Conservation (phyloP, 37 sponge, comb jelly and placozoan species). For the Amphimedon queenslandica region DNA sequence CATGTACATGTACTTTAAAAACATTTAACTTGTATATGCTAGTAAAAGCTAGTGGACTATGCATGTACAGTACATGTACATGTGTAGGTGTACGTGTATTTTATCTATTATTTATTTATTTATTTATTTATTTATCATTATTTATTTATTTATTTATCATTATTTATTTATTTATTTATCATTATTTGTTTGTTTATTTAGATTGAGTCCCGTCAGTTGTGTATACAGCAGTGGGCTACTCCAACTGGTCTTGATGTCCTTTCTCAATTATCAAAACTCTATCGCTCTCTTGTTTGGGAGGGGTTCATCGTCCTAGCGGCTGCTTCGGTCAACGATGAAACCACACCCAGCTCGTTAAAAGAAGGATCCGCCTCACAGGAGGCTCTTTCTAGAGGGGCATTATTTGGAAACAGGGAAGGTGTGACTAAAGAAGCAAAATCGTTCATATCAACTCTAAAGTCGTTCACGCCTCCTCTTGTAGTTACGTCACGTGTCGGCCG, state of each 20-base stretch:
- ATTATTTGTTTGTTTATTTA: slow-evolving; percentile 16
- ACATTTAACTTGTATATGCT: too few relatives aligned
- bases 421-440: neutral
- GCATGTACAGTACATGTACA: neutral
- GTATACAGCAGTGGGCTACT: slow-evolving; percentile 58
- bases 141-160: neutral
- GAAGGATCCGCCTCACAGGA: neutral
- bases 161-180: neutral
- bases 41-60: too few relatives aligned
- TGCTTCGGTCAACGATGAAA: slow-evolving; percentile 3
- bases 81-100: slow-evolving; percentile 13
- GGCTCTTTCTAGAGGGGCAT: neutral
- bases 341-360: slow-evolving; percentile 3
- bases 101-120: neutral
- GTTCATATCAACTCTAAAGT: slow-evolving; percentile 30
- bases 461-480: slow-evolving; percentile 49
- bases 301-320: slow-evolving; percentile 69
- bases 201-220: slow-evolving; percentile 47
- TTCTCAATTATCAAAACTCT: slow-evolving; percentile 63
- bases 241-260: slow-evolving; percentile 32
- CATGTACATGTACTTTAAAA: neutral
- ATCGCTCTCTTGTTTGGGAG: slow-evolving; percentile 80
- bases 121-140: neutral
- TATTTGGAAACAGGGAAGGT: neutral
- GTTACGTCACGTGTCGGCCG: slow-evolving; percentile 65